These are phyloP conservation scores for Cerastis rubricosa DNA, from an alignment of 2,888 invertebrate species.

Conservation along the genomic window DNA sequence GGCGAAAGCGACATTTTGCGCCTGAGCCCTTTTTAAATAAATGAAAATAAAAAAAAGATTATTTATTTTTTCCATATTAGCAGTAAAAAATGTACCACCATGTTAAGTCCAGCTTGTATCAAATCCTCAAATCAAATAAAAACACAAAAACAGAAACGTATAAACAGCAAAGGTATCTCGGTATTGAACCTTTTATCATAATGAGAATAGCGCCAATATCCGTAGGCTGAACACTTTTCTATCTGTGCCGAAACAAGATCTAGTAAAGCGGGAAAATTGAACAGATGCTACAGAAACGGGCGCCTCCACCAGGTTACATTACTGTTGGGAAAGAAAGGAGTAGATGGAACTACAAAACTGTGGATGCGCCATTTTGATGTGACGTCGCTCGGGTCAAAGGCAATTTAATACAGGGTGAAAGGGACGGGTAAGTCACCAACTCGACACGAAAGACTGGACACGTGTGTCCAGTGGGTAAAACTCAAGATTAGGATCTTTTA, in stretches of 20 bases:
- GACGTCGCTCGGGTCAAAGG: background rate
- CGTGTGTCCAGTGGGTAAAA: no score
- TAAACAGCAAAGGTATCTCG: slow-evolving; percentile 52
- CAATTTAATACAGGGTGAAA: no score
- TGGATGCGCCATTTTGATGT: slow-evolving; percentile 50
- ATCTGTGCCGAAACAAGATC: slow-evolving; percentile 71
- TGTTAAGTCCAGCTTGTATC: background rate
- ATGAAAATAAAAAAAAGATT: no score
- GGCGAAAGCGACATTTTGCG: no score
- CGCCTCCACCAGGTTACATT: slow-evolving; percentile 80
- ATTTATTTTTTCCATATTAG: no score
- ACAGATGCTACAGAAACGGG: slow-evolving; percentile 81
- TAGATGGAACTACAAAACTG: background rate
- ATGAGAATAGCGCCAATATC: slow-evolving; percentile 69
- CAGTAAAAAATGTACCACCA: background rate
- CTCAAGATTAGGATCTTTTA: no score
- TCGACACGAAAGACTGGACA: no score
- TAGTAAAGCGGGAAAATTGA: slow-evolving; percentile 77
- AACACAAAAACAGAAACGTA: slow-evolving; percentile 29
- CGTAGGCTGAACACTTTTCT: slow-evolving; percentile 64
- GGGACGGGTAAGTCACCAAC: no score
- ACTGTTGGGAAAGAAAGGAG: slow-evolving; percentile 70
- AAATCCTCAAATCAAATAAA: slow-evolving; percentile 30
- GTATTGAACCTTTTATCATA: slow-evolving; percentile 69
- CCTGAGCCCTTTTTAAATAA: no score